These are phyloP conservation scores for Drosophila ercepeae DNA, from an alignment of 1,140 invertebrate species.

Conservation along the genomic window DNA sequence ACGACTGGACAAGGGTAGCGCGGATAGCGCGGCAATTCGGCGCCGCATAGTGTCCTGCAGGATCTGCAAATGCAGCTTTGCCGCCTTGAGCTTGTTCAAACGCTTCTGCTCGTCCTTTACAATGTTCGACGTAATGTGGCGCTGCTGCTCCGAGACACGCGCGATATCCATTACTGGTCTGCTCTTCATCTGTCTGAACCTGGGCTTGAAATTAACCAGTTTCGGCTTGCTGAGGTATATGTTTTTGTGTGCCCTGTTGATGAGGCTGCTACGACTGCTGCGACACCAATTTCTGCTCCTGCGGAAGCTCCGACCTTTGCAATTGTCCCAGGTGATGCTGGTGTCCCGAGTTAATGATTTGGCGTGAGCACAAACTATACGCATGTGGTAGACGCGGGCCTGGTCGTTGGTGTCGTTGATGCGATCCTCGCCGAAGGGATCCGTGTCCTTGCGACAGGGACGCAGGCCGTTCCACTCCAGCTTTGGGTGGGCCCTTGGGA, in stretches of 20 bases:
- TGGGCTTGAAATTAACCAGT: neutral
- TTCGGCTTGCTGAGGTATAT: neutral
- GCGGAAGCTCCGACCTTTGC: neutral
- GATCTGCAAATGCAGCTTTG: neutral
- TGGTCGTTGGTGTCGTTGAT: neutral
- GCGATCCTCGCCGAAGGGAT: neutral
- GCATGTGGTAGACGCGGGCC: neutral
- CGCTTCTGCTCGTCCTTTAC: slow-evolving; percentile 22
- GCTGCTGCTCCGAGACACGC: no score
- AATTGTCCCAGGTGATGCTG: neutral
- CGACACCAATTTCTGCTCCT: neutral
- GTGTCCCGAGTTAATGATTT: neutral
- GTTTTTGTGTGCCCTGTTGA: neutral
- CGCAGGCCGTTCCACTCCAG: neutral
- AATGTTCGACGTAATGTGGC: neutral
- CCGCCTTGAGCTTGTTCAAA: slow-evolving; percentile 8
- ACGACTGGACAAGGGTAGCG: neutral
- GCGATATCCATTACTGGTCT: neutral
- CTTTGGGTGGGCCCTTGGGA: neutral
- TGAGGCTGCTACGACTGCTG: neutral
- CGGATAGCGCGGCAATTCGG: neutral
- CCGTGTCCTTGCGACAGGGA: neutral
- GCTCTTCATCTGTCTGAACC: neutral
- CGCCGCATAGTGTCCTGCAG: neutral
- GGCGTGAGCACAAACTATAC: neutral